A percentile compares a stretch with the other conserved stretches of the same genome.
These are phyloP conservation scores for Drosophila santomea DNA, from an alignment of 1,140 invertebrate species.

Conservation along the genomic window DNA sequence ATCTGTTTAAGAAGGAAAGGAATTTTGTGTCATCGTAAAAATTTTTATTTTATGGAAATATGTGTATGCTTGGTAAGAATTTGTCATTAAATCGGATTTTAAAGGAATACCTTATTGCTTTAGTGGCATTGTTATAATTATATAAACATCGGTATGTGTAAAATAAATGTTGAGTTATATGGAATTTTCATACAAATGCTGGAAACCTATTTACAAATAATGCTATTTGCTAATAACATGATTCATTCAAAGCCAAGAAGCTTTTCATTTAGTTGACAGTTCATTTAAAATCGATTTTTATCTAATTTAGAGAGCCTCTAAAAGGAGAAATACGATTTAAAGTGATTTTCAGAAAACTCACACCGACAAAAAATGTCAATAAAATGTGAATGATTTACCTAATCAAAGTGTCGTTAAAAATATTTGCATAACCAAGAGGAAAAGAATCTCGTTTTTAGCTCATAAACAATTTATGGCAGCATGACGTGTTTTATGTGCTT, in stretches of 20 bases:
- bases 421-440: conserved; percentile 22
- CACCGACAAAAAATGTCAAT: conserved; percentile 15
- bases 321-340: conserved; percentile 21
- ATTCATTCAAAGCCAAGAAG: conserved; percentile 2
- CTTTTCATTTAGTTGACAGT: conserved; percentile 29
- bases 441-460: conserved; percentile 4
- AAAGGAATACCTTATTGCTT: not conserved
- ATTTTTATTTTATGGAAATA: no score
- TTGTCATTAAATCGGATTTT: not conserved
- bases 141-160: not conserved
- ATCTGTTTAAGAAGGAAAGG: not conserved
- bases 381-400: conserved; percentile 17
- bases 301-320: conserved; percentile 5
- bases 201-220: not conserved
- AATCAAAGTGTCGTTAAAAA: conserved; percentile 33
- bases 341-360: conserved; percentile 18
- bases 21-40: no score
- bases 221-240: not conserved
- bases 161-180: not conserved
- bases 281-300: conserved; percentile 25
- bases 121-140: not conserved
- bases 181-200: not conserved
- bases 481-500: not conserved
- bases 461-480: conserved; percentile 1
- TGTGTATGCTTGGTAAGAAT: no score